phyloP scores from a whole-genome alignment of 2,113 vertebrate species.

The Xenopus laevis region DNA sequence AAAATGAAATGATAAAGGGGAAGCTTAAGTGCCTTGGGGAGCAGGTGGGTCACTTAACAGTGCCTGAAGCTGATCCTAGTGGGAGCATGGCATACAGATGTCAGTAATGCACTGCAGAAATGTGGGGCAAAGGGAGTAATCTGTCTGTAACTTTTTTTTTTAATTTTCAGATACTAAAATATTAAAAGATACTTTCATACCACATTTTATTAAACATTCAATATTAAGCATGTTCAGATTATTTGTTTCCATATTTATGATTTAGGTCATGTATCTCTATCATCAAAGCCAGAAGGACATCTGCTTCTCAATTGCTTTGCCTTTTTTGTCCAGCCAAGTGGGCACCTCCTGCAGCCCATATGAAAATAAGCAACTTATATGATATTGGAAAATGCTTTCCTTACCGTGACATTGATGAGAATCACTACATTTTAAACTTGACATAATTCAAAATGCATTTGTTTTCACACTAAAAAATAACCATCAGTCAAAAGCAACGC shows the following conservation, averaged over 20 bases:
- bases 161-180: not conserved
- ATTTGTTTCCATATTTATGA: conserved; percentile 27
- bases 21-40: too few species aligned
- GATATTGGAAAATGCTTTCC: conserved; percentile 26
- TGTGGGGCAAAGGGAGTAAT: not conserved
- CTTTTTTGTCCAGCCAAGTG: conserved; percentile 31
- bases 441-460: conserved; percentile 29
- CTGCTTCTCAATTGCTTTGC: conserved; percentile 14
- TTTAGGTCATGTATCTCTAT: conserved; percentile 14
- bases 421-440: conserved; percentile 18
- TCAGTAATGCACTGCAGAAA: not conserved
- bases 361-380: conserved; percentile 24
- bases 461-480: conserved; percentile 29
- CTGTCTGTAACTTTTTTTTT: not conserved
- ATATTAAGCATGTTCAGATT: conserved; percentile 18
- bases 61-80: too few species aligned
- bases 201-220: conserved; percentile 16
- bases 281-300: conserved; percentile 33
- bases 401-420: conserved; percentile 36
- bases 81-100: not conserved
- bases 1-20: too few species aligned
- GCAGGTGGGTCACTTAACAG: too few species aligned
- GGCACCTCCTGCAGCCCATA: conserved; percentile 32
- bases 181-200: not conserved
- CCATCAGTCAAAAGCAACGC: conserved; percentile 24